Evolutionary conservation across 2,113 vertebrate genomes (phyloP).

Genomic region (Hippocampus mohnikei): DNA sequence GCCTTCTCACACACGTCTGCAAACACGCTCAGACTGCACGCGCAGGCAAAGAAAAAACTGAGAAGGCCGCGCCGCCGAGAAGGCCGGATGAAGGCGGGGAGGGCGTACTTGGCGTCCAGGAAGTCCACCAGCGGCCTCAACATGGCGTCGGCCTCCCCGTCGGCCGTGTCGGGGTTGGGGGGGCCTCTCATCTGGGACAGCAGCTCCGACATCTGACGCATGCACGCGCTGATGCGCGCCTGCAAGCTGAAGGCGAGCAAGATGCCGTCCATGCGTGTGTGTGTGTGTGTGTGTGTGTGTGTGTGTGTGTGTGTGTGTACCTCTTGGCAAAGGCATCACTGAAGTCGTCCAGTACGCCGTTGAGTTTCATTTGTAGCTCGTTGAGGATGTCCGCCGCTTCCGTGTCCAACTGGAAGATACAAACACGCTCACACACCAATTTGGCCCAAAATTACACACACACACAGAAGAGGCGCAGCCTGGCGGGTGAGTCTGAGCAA

Average conservation of each 20-base stretch:
- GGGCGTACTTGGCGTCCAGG: constrained; percentile 89
- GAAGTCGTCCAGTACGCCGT: constrained; percentile 88
- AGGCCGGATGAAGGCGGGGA: no score
- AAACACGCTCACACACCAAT: constrained; percentile 23
- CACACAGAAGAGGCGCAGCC: no score
- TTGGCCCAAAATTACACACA: not conserved
- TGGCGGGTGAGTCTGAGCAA: not conserved
- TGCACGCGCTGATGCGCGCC: constrained; percentile 81
- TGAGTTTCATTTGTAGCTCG: constrained; percentile 93
- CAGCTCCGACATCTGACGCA: constrained; percentile 91
- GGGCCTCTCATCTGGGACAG: constrained; percentile 90
- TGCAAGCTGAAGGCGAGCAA: constrained; percentile 79
- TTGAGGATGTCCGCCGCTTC: constrained; percentile 91
- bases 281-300: not conserved
- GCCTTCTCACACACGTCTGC: constrained; percentile 94
- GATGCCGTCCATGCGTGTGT: no score
- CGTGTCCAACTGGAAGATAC: constrained; percentile 79
- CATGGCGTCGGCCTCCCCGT: constrained; percentile 86
- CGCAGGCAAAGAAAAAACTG: not conserved
- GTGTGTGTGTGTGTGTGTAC: constrained; percentile 63
- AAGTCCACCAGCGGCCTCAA: constrained; percentile 95
- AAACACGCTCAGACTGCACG: constrained; percentile 87
- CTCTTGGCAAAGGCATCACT: constrained; percentile 90
- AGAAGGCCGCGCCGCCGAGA: no score
- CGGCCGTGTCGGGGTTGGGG: constrained; percentile 83